Evolutionary conservation across 1,140 invertebrate species (phyloP), one percentile per base, ranked within the genome.

Genomic region (Cephus cinctus): DNA sequence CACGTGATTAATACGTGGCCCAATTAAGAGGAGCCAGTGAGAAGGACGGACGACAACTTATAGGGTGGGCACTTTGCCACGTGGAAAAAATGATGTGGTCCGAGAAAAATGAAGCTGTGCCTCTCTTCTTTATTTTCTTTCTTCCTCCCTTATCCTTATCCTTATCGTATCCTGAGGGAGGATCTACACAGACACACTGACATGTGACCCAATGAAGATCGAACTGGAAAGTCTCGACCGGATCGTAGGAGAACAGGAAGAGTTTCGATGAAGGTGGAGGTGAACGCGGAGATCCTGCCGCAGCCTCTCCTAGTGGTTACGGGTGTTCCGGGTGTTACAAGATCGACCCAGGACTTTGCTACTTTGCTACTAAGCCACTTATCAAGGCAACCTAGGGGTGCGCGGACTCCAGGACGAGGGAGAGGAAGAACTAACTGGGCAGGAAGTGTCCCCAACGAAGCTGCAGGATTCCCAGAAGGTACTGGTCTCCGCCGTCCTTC

Each of bases 1-100:
- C n/a, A n/a, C n/a, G n/a, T n/a, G 41, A 59, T 61, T 61, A 63
- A 63, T 59, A 49, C 49, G 52, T 27, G 61, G 45, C 32, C 59
- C 61, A 63, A 63, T 63, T 61, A 61, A 63, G 50, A 50, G 30
- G 32, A 43, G 51, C 34, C 43, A 15, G 12, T 22, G 20, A 22
- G 18, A 31, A 45, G 34, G 32, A 31, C 41, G n/a, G n/a, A n/a
- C 38, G 51, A 41, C 51, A 48, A 55, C 46, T 61, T 61, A 41
- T 50, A 49, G 50, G 43, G 43, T 40, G 25, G 34, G 25, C n/a
- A n/a, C n/a, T n/a, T n/a, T n/a, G n/a, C n/a, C n/a, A n/a, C 45
- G 20, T 43, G 43, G 35, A 44, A 22, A 5, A 41, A n/a, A n/a
- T n/a, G n/a, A n/a, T n/a, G n/a, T n/a, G n/a, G n/a, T n/a, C n/a